Evolutionary conservation across 2,113 vertebrate genomes (phyloP).

Genomic region (Morone saxatilis): DNA sequence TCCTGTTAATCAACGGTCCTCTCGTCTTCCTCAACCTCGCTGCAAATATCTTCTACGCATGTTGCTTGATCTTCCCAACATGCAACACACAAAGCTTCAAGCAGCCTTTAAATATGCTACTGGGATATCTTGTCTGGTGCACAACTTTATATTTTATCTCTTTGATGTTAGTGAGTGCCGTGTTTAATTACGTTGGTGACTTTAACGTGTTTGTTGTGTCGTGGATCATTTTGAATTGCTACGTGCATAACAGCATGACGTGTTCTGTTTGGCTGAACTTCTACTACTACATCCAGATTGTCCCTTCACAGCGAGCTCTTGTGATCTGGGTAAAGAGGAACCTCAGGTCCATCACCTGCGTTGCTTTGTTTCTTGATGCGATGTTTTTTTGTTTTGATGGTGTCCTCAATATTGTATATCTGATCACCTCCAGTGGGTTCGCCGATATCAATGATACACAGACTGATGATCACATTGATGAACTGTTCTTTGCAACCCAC

Average conservation of each 20-base stretch:
- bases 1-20: slow-evolving; percentile 29
- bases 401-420: accelerated
- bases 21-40: slow-evolving; percentile 19
- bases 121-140: slow-evolving; percentile 50
- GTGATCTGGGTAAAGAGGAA: slow-evolving; percentile 66
- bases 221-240: not conserved
- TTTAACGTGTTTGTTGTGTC: accelerated
- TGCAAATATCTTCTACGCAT: slow-evolving; percentile 59
- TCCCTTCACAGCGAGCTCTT: slow-evolving; percentile 24
- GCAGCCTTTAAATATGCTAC: slow-evolving; percentile 63
- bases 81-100: slow-evolving; percentile 31
- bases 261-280: slow-evolving; percentile 62
- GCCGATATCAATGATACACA: not conserved
- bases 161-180: not conserved
- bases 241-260: slow-evolving; percentile 31
- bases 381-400: not conserved
- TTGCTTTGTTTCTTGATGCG: not conserved
- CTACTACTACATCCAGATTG: slow-evolving; percentile 64
- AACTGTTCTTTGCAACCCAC: accelerated
- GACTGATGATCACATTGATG: accelerated
- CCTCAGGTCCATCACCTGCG: slow-evolving; percentile 50
- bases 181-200: accelerated
- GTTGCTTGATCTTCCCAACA: slow-evolving; percentile 45
- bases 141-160: slow-evolving; percentile 2
- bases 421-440: accelerated